phyloP scores from a whole-genome alignment of 1,140 invertebrate genomes.

The Hypsibius dujardini region DNA sequence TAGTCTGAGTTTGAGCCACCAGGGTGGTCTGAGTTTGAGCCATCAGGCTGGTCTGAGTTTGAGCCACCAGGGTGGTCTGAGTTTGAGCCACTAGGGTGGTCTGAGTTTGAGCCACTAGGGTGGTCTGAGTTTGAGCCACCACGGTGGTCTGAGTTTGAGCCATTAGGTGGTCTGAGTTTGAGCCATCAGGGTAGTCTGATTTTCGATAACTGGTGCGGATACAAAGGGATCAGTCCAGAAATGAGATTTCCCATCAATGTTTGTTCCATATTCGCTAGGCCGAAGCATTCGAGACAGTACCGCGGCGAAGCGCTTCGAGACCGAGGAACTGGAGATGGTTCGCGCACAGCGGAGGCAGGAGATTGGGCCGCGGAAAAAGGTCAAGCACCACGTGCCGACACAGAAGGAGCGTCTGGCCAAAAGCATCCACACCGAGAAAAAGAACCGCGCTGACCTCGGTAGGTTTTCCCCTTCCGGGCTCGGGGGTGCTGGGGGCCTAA shows the following conservation, averaged over 20 bases:
- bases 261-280: not conserved
- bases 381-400: not conserved
- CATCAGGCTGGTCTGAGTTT: too few relatives aligned
- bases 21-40: too few relatives aligned
- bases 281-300: conserved; percentile 17
- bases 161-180: too few relatives aligned
- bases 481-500: not conserved
- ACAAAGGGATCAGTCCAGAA: too few relatives aligned
- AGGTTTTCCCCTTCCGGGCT: not conserved
- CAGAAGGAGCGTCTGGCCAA: not conserved
- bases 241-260: too few relatives aligned
- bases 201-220: not conserved
- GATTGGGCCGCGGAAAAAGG: conserved; percentile 11
- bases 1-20: too few relatives aligned
- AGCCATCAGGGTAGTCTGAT: not conserved
- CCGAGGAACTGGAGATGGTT: not conserved
- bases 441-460: conserved; percentile 7
- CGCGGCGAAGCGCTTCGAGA: conserved; percentile 11
- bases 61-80: too few relatives aligned
- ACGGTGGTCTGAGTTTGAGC: too few relatives aligned
- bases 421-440: not conserved
- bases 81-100: too few relatives aligned
- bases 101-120: too few relatives aligned
- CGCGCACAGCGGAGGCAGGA: not conserved
- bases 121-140: too few relatives aligned